A percentile compares a stretch with the other conserved stretches of the same genome.
Evolutionary conservation across 1,140 invertebrate species (phyloP).

Genomic region (Cataglyphis hispanica): DNA sequence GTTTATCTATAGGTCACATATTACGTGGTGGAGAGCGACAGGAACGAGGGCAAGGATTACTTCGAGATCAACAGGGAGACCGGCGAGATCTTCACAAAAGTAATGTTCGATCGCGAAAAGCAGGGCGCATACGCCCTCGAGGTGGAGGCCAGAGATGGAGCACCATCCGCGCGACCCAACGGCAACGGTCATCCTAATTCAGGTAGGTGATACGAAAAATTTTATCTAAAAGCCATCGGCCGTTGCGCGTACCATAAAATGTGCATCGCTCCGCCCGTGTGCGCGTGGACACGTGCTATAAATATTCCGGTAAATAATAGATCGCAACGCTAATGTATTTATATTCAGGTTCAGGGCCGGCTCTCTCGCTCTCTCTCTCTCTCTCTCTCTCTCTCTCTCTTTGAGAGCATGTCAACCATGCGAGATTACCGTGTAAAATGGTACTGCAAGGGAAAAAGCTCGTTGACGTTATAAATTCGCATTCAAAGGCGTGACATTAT

Average conservation of each 20-base stretch:
- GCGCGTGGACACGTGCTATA: neutral
- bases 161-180: constrained; percentile 96
- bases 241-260: neutral
- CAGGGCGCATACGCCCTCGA: constrained; percentile 97
- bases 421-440: neutral
- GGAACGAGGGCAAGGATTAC: constrained; percentile 97
- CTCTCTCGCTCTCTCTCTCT: neutral
- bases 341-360: neutral
- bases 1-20: constrained; percentile 92
- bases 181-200: constrained; percentile 96
- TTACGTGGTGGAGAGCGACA: constrained; percentile 95
- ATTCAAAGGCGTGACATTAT: neutral
- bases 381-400: too few species aligned
- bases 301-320: constrained; percentile 7
- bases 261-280: neutral
- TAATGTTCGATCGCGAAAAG: constrained; percentile 97
- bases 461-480: neutral
- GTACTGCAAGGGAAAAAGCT: neutral
- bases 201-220: constrained; percentile 88
- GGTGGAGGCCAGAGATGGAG: constrained; percentile 96
- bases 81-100: constrained; percentile 97
- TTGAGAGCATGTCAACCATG: neutral
- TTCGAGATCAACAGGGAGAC: constrained; percentile 98
- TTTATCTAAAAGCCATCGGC: constrained; percentile 9
- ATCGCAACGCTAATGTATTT: constrained; percentile 4